Percentiles rank a stretch among this genome's conserved stretches.
These are phyloP conservation scores for Crotalus viridis DNA, from an alignment of 2,113 vertebrate genomes.

Conservation along the genomic window DNA sequence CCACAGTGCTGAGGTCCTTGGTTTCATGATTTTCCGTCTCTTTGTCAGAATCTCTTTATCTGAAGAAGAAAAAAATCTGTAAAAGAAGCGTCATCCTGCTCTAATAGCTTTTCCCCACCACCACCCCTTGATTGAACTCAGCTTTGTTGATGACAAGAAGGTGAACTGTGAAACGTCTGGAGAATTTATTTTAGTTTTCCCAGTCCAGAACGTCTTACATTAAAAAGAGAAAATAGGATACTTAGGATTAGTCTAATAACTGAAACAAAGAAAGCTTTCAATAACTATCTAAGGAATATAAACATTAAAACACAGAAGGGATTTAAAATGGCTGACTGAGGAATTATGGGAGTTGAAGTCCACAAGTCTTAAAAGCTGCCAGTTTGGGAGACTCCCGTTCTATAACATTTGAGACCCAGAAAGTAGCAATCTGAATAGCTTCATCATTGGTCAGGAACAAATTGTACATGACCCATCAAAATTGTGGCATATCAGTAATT, in stretches of 20 bases:
- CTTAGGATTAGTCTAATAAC: not conserved
- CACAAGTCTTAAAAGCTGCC: no score
- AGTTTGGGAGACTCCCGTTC: no score
- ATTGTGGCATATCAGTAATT: not conserved
- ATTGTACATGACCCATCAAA: not conserved
- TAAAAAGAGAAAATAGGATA: not conserved
- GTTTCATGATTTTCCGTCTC: not conserved
- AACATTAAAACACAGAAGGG: no score
- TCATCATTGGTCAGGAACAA: not conserved
- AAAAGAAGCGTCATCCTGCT: not conserved
- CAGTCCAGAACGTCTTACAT: not conserved
- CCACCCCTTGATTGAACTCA: slow-evolving; percentile 11
- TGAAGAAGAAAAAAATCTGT: not conserved
- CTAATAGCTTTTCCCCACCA: slow-evolving; percentile 4
- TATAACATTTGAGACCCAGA: no score
- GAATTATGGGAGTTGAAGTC: no score
- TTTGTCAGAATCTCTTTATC: slow-evolving; percentile 5
- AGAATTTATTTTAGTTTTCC: not conserved
- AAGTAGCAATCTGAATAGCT: not conserved
- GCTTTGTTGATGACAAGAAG: not conserved
- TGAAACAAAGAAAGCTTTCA: not conserved
- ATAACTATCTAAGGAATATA: no score
- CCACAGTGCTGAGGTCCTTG: not conserved
- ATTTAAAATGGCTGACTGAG: no score
- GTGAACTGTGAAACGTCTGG: not conserved